phyloP scores from a whole-genome alignment of 2,888 invertebrate species.

The Lumbricus terrestris region DNA sequence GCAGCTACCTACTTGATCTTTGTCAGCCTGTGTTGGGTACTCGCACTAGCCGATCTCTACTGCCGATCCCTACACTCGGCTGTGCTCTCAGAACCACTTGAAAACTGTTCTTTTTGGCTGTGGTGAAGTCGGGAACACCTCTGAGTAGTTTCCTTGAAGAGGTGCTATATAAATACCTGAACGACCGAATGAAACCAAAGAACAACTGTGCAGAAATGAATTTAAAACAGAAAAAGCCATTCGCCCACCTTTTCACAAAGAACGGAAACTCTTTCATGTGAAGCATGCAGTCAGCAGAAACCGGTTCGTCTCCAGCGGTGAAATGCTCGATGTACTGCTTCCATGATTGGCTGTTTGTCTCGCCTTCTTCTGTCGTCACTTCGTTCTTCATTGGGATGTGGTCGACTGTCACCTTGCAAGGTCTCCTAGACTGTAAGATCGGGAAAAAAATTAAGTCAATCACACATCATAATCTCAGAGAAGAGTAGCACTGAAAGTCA shows the following conservation, averaged over 20 bases:
- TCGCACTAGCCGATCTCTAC: too few relatives aligned
- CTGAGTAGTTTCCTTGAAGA: too few relatives aligned
- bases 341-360: background rate
- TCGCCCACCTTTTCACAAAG: background rate
- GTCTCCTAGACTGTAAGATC: background rate
- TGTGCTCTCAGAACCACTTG: too few relatives aligned
- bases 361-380: background rate
- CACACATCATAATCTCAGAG: background rate
- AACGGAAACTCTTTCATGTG: conserved; percentile 11
- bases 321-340: background rate
- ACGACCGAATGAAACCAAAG: too few relatives aligned
- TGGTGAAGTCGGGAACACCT: too few relatives aligned
- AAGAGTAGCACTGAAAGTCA: background rate
- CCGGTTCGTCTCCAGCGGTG: background rate
- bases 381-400: conserved; percentile 18
- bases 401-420: background rate
- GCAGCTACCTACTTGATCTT: too few relatives aligned
- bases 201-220: background rate
- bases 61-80: too few relatives aligned
- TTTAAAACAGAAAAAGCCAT: background rate
- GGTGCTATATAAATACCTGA: too few relatives aligned
- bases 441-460: background rate
- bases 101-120: too few relatives aligned
- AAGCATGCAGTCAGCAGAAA: conserved; percentile 6
- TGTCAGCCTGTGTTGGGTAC: too few relatives aligned